Base-by-base conservation (phyloP, 2,888 invertebrate genomes). In the Diloba caeruleocephala region DNA sequence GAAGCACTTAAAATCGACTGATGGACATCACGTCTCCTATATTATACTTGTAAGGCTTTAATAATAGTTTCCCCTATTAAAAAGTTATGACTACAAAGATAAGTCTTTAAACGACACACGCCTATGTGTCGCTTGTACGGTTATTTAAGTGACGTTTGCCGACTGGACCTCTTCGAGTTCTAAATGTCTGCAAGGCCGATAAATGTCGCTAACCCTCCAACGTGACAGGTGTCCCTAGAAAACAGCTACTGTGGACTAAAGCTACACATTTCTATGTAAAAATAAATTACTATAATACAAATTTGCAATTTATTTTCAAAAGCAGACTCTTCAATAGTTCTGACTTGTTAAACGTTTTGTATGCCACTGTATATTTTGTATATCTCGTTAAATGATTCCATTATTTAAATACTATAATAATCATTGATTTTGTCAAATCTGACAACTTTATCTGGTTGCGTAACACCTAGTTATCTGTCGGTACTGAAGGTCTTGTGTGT, bases 191-290 rank as follows among this genome's bases (percentile, higher is more conserved):
- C 50, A 48, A 50, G 46, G 48, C 41, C 45, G 34, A 34, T 39
- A 39, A 73, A 71, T 73, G 71, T 49, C 73, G 64, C 28, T 67
- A 67, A 64, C 71, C 64, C 33, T 15, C 19, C 14, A 15, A 9
- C 19, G 9, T 50, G 71, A 61, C 71, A 71, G 71, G 67, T 71
- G 71, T 58, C 36, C 34, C 10, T 26, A 26, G 7, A 29, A 25
- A 26, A 26, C 29, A 9, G 49, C 45, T 37, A 58, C 37, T 52
- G 36, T 38, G 29, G 28, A 36, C 39, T 44, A 32, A 31, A 45
- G 39, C 36, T 36, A 71, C 46, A 42, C 52, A 63, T 48, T 29
- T 41, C 17, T 14, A 23, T 17, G 23, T 26, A 46, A 42, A 45
- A 44, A 43, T 19, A 29, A 42, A 59, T 53, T n/a, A n/a, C n/a